Evolutionary conservation across 2,888 invertebrate genomes (phyloP), one percentile per base, ranked within the genome.

Genomic region (Strigamia maritima): DNA sequence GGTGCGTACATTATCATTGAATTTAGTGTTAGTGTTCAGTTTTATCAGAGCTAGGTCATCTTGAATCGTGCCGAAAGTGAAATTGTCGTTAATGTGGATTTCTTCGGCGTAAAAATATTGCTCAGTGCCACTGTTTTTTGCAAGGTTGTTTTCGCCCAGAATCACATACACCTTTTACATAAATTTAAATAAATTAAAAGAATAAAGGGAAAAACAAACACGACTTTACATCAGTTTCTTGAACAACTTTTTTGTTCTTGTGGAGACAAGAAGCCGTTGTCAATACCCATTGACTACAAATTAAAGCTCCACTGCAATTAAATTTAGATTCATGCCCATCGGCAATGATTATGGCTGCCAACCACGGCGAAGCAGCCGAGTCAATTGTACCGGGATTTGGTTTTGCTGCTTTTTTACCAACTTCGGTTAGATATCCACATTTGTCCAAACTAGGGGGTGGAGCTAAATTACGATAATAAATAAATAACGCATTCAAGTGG

Each of bases 21-120:
- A 35, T 35, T 75, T 12, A 2, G 26, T 28, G 10, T 12, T 26
- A 8, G 14, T 6, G 12, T 26, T 26, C 28, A 75, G 12, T 75
- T 75, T 35, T 3, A 75, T 75, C 1, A 75, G n/a, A 16, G 75
- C 75, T 8, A 75, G 3, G 75, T 75, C 75, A 75, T 75, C 75
- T 24, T n/a, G 35, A 7, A 75, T n/a, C 16, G 12, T 65, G n/a
- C 12, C n/a, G 3, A 10, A 12, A 1, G 4, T 75, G n/a, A 14
- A 26, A 26, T 16, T 1, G 1, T 28, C 31, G 14, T 75, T 28
- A 1, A 28, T 14, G 24, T 31, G 28, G 28, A 75, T 75, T 14
- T 75, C n/a, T 28, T 6, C 12, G 7, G 26, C 75, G n/a, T 75
- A 75, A 75, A 75, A 75, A 6, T 2, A 24, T 14, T 75, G 75